These are phyloP conservation scores for Acanthaster planci DNA, from an alignment of 35 echinoderm and acorn worm genomes.

Conservation along the genomic window DNA sequence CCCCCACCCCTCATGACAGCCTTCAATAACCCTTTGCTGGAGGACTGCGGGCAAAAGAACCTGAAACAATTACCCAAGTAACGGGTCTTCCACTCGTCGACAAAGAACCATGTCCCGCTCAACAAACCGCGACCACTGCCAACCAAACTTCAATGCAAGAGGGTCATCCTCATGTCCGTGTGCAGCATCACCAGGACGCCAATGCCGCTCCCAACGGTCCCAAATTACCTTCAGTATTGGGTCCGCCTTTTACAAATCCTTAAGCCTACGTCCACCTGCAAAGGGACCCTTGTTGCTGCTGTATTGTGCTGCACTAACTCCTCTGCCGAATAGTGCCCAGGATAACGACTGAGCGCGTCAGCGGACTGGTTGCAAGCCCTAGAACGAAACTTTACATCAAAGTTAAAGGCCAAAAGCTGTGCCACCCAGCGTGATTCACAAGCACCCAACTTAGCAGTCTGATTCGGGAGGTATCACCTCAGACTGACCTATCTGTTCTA, in stretches of 20 bases:
- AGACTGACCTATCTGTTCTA: too few species aligned
- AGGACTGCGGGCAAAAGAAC: background rate
- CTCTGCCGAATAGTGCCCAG: background rate
- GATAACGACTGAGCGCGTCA: conserved; percentile 53
- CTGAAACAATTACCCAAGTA: background rate
- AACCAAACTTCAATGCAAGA: background rate
- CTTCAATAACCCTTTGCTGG: background rate
- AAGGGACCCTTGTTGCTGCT: background rate
- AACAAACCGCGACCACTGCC: conserved; percentile 18
- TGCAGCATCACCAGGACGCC: background rate
- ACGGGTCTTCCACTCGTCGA: background rate
- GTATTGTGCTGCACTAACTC: background rate
- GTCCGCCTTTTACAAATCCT: conserved; percentile 5
- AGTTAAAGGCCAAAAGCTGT: conserved; percentile 58
- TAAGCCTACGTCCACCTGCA: background rate
- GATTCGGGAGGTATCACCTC: too few species aligned
- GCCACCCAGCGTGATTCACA: conserved; percentile 57
- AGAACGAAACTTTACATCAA: conserved; percentile 52
- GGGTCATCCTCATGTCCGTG: background rate
- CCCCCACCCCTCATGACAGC: conserved; percentile 34
- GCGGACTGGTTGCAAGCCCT: conserved; percentile 45
- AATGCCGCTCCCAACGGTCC: background rate
- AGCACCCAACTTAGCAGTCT: conserved; percentile 66
- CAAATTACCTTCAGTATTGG: background rate
- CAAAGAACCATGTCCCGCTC: conserved; percentile 23